phyloP scores from a whole-genome alignment of 2,888 invertebrate genomes.

The Oligia latruncula region DNA sequence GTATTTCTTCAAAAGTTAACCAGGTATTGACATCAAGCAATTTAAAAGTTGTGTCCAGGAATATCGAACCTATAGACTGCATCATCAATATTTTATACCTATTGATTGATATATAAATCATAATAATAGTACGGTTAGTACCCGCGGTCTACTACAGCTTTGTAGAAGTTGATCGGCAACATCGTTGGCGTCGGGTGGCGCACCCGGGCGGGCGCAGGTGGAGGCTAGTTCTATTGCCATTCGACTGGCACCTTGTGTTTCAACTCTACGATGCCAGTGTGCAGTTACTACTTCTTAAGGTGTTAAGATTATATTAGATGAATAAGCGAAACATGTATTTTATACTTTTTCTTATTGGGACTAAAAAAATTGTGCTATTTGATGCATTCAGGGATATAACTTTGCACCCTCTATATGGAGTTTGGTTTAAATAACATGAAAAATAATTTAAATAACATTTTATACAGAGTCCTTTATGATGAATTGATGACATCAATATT shows the following conservation, averaged over 20 bases:
- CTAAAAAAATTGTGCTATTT: conserved; percentile 26
- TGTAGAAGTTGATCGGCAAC: neutral
- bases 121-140: neutral
- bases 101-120: conserved; percentile 17
- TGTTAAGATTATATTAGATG: conserved; percentile 45
- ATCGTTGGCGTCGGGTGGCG: neutral
- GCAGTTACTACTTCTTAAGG: conserved; percentile 55
- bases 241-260: conserved; percentile 4
- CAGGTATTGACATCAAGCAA: conserved; percentile 2
- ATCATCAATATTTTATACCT: neutral
- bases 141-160: neutral
- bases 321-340: conserved; percentile 57
- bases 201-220: neutral
- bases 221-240: neutral
- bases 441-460: conserved; percentile 11
- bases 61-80: neutral
- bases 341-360: conserved; percentile 32
- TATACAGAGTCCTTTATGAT: neutral
- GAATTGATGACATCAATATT: neutral
- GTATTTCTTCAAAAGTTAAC: conserved; percentile 9
- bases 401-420: conserved; percentile 5
- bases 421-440: conserved; percentile 11
- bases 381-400: conserved; percentile 17
- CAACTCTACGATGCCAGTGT: conserved; percentile 48
- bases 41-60: neutral